Evolutionary conservation across 2,888 invertebrate species (phyloP), one percentile per base, ranked within the genome.

Genomic region (Tinea semifulvella): DNA sequence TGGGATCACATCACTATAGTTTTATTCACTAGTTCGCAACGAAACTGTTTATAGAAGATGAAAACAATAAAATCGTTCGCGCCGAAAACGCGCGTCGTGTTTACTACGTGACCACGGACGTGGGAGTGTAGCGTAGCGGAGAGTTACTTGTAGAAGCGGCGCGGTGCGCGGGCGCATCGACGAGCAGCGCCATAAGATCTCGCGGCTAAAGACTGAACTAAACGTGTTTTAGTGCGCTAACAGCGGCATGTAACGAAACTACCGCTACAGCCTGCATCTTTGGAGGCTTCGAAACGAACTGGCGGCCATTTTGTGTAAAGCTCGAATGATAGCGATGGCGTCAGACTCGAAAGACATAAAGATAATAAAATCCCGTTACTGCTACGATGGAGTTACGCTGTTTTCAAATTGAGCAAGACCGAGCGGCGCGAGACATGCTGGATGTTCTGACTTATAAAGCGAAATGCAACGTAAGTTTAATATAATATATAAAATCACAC

Each of bases 241-340:
- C 38, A 19, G 38, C 38, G 14, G 16, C 20, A 40, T 22, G 40
- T n/a, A n/a, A 18, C 16, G 40, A 7, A 22, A 19, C 25, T 22
- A 22, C 25, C 6, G 6, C 5, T 7, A 8, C 25, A 22, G 6
- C 6, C 25, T 22, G 8, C 25, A 22, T 4, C 13, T 31, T 17
- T 40, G 48, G 51, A 56, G 56, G 55, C 59, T 60, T 56, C 45
- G 49, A 19, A n/a, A n/a, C n/a, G n/a, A n/a, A n/a, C n/a, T 7
- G 19, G 61, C 70, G 56, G 77, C 80, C 81, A 80, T 80, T 67
- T 81, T 79, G 79, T 72, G 68, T 61, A 50, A 36, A 36, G 18
- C 7, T 36, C 16, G 7, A 36, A 14, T 31, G 31, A 13, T n/a
- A 14, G 31, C 31, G 31, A 14, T 31, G 31, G 31, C 31, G 31